Evolutionary conservation across 2,113 vertebrate genomes (phyloP).

Genomic region (Carassius carassius): DNA sequence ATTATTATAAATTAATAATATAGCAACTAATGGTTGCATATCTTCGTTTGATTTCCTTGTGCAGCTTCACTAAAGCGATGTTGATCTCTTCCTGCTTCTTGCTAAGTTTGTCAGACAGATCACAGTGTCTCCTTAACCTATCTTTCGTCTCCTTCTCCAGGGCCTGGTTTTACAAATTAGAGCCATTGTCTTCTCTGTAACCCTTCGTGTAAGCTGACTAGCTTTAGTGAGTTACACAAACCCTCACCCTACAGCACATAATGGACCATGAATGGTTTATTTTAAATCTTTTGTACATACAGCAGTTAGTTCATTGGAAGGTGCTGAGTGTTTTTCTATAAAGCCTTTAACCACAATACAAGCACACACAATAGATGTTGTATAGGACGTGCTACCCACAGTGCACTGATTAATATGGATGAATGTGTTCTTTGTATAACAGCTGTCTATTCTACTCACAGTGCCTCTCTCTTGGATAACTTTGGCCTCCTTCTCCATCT

Average conservation of each 20-base stretch:
- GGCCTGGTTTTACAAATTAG: slow-evolving; percentile 63
- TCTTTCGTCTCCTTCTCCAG: slow-evolving; percentile 70
- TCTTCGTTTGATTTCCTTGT: slow-evolving; percentile 76
- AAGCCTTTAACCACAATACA: slow-evolving; percentile 22
- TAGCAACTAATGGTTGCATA: slow-evolving; percentile 54
- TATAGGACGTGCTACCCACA: slow-evolving; percentile 7
- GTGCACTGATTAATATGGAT: slow-evolving; percentile 15
- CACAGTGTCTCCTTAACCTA: slow-evolving; percentile 70
- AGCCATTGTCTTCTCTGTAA: slow-evolving; percentile 13
- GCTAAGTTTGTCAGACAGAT: slow-evolving; percentile 73
- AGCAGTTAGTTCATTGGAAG: slow-evolving; percentile 17
- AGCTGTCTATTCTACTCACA: slow-evolving; percentile 67
- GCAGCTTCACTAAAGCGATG: slow-evolving; percentile 76
- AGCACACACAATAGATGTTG: slow-evolving; percentile 4
- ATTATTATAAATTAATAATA: not conserved
- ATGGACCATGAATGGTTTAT: slow-evolving; percentile 26
- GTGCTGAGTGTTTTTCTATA: slow-evolving; percentile 12
- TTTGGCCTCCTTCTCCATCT: slow-evolving; percentile 79
- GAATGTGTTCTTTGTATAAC: slow-evolving; percentile 11
- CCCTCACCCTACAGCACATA: not conserved
- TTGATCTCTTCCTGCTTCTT: slow-evolving; percentile 79
- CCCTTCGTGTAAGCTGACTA: slow-evolving; percentile 8
- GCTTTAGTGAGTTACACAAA: slow-evolving; percentile 29
- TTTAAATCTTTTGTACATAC: slow-evolving; percentile 12
- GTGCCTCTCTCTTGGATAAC: slow-evolving; percentile 82